phyloP scores from a whole-genome alignment of 2,113 vertebrate genomes.

The Agapornis roseicollis region DNA sequence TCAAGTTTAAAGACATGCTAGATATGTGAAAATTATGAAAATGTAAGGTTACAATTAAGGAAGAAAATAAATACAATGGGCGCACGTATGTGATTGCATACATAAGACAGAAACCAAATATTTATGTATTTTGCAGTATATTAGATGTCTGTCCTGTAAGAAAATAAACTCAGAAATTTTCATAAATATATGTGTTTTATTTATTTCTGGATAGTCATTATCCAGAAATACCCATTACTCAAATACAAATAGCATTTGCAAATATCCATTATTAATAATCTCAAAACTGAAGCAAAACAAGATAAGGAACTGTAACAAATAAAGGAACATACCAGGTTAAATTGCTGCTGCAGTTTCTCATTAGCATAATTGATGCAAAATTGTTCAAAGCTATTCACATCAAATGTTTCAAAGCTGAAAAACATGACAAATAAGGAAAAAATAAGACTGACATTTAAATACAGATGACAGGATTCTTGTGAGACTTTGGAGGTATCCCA shows the following conservation, averaged over 20 bases:
- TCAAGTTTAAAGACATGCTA: conserved; percentile 98
- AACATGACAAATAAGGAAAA: conserved; percentile 16
- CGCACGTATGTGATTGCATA: not conserved
- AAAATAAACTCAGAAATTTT: not conserved
- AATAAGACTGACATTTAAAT: not conserved
- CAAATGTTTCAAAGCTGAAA: conserved; percentile 97
- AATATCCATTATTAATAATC: not conserved
- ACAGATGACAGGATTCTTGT: not conserved
- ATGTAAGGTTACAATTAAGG: not conserved
- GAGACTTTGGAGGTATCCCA: not conserved
- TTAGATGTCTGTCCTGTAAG: not conserved
- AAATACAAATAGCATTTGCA: not conserved
- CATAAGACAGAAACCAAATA: not conserved
- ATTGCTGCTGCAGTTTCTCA: conserved; percentile 97
- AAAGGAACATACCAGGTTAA: conserved; percentile 87
- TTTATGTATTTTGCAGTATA: not conserved
- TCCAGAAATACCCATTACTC: not conserved
- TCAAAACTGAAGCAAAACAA: not conserved
- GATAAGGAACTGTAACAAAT: not conserved
- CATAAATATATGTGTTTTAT: not conserved
- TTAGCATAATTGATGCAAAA: conserved; percentile 99
- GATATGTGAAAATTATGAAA: not conserved
- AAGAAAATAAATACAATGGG: not conserved
- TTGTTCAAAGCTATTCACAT: conserved; percentile 97
- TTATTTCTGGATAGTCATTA: not conserved